Evolutionary conservation across 2,888 invertebrate genomes (phyloP).

Genomic region (Achlya flavicornis): DNA sequence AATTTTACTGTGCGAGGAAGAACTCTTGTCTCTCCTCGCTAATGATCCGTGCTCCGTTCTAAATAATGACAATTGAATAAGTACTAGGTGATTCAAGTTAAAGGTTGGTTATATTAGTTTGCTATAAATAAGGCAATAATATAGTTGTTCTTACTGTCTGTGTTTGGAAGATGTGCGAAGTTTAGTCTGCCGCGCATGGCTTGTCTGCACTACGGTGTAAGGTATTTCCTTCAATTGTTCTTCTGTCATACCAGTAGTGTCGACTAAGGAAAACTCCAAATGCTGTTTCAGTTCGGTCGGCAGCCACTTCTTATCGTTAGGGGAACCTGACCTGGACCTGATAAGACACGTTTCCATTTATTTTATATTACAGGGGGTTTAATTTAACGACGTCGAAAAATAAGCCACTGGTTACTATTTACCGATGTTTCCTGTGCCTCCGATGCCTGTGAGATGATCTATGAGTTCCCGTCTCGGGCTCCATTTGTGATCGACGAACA

Average conservation of each 20-base stretch:
- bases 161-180: constrained; percentile 76
- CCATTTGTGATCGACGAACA: constrained; percentile 85
- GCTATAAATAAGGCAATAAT: not conserved
- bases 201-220: constrained; percentile 93
- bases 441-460: constrained; percentile 84
- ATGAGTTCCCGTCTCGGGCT: constrained; percentile 79
- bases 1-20: constrained; percentile 63
- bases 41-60: constrained; percentile 76
- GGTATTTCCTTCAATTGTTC: constrained; percentile 94
- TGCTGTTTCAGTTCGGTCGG: constrained; percentile 92
- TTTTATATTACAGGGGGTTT: not conserved
- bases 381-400: not conserved
- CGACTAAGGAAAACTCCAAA: constrained; percentile 93
- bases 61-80: too few species aligned
- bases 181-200: constrained; percentile 85
- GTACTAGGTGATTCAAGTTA: too few species aligned
- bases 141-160: constrained; percentile 58
- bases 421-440: constrained; percentile 85
- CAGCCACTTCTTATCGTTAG: constrained; percentile 88
- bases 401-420: constrained; percentile 23
- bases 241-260: constrained; percentile 94
- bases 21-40: constrained; percentile 71
- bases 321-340: constrained; percentile 87
- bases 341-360: constrained; percentile 18
- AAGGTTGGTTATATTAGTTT: too few species aligned